phyloP scores from a whole-genome alignment of 2,113 vertebrate genomes.

The Albula goreensis region DNA sequence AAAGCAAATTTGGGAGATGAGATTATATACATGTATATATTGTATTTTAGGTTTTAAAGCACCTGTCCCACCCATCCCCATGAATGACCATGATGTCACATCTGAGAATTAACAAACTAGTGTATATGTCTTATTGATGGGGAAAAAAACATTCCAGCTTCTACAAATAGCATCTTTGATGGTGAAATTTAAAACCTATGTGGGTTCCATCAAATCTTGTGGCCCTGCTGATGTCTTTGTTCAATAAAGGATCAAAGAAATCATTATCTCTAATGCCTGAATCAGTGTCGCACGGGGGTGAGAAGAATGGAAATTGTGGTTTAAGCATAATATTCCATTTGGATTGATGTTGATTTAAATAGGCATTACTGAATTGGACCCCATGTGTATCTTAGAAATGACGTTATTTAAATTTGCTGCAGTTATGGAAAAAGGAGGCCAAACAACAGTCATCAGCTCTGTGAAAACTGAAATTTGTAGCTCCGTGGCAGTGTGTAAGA shows the following conservation, averaged over 20 bases:
- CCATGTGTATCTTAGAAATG: background rate
- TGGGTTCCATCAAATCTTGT: background rate
- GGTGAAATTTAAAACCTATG: background rate
- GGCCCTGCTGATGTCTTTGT: too few species aligned
- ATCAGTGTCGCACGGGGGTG: background rate
- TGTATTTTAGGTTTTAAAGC: too few species aligned
- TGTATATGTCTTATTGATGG: background rate
- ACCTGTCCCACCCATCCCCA: too few species aligned
- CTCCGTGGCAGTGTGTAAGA: background rate
- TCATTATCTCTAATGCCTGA: background rate
- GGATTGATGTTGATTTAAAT: background rate
- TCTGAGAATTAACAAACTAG: too few species aligned
- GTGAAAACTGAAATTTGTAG: background rate
- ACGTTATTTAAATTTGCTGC: background rate
- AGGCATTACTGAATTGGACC: background rate
- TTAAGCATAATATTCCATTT: background rate
- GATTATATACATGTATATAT: too few species aligned
- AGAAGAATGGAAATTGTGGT: background rate
- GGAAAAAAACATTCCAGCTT: background rate
- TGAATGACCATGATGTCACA: too few species aligned
- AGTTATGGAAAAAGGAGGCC: background rate
- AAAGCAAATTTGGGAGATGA: too few species aligned
- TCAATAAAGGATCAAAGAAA: background rate
- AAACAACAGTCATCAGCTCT: background rate
- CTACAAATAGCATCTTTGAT: background rate